Evolutionary conservation across 2,797 vertebrate genomes (phyloP).

Genomic region (Phalloptychus januarius): DNA sequence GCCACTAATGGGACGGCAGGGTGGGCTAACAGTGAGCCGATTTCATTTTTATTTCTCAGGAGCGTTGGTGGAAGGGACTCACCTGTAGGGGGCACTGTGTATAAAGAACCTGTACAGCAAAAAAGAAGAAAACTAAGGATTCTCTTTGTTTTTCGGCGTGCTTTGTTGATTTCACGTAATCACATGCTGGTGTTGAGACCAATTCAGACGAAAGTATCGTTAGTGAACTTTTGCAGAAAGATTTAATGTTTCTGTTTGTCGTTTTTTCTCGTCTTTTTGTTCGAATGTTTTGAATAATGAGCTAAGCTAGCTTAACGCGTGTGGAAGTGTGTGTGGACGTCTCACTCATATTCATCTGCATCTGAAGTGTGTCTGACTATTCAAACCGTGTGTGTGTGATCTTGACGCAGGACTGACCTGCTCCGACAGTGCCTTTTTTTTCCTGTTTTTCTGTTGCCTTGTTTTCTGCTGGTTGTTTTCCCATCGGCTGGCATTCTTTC

Average conservation of each 20-base stretch:
- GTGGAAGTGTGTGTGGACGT: conserved; percentile 14
- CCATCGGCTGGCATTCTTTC: conserved; percentile 41
- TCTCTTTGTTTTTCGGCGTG: conserved; percentile 79
- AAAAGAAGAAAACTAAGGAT: conserved; percentile 83
- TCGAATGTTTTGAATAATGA: conserved; percentile 43
- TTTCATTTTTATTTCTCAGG: conserved; percentile 94
- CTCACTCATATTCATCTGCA: conserved; percentile 41
- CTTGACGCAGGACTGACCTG: conserved; percentile 40
- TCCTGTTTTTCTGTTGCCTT: conserved; percentile 73
- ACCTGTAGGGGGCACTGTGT: conserved; percentile 91
- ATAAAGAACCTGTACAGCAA: conserved; percentile 84
- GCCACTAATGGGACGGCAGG: conserved; percentile 62
- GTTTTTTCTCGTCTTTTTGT: conserved; percentile 6
- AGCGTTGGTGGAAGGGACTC: conserved; percentile 90
- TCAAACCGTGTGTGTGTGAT: conserved; percentile 20
- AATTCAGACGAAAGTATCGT: conserved; percentile 83
- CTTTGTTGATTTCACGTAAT: conserved; percentile 84
- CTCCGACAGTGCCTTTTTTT: conserved; percentile 95
- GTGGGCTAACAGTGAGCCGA: conserved; percentile 77
- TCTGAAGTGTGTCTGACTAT: conserved; percentile 27
- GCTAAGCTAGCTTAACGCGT: conserved; percentile 31
- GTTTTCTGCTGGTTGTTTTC: conserved; percentile 55
- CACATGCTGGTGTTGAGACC: conserved; percentile 97
- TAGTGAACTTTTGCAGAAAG: conserved; percentile 56
- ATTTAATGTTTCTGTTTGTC: conserved; percentile 32